phyloP scores from a whole-genome alignment of 2,797 vertebrate species.

The Enteromius anoplus region DNA sequence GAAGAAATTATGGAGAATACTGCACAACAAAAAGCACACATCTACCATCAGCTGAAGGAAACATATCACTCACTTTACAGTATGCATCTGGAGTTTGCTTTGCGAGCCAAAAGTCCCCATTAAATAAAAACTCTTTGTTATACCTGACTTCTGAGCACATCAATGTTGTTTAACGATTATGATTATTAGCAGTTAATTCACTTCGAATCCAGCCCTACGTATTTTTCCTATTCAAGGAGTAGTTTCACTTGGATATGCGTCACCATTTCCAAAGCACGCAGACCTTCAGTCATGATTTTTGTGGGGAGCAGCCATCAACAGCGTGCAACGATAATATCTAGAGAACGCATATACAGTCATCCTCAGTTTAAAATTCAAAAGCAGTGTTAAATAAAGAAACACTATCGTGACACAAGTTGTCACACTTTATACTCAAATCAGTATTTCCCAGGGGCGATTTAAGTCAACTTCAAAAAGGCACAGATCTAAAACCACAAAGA shows the following conservation, averaged over 20 bases:
- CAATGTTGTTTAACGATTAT: background rate
- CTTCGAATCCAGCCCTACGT: background rate
- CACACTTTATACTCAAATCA: background rate
- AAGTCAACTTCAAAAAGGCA: background rate
- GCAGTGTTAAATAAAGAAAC: background rate
- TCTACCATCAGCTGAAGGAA: slow-evolving; percentile 4
- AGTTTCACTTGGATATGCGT: background rate
- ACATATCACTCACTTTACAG: background rate
- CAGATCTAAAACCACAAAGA: background rate
- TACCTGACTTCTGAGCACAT: background rate
- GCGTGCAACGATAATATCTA: background rate
- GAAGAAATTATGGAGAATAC: slow-evolving; percentile 7
- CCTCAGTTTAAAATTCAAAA: background rate
- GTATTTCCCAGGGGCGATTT: no score
- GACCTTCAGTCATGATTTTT: background rate
- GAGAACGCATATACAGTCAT: background rate
- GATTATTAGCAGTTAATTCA: background rate
- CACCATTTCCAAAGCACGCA: background rate
- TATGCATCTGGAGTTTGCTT: slow-evolving; percentile 2
- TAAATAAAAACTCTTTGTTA: background rate
- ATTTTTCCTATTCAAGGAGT: background rate
- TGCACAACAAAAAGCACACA: background rate
- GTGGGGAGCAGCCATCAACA: background rate
- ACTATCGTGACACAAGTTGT: slow-evolving; percentile 49
- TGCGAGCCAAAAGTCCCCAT: background rate